Evolutionary conservation across 1,140 invertebrate species (phyloP), one percentile per base, ranked within the genome.

Genomic region (Steinernema khuongi): DNA sequence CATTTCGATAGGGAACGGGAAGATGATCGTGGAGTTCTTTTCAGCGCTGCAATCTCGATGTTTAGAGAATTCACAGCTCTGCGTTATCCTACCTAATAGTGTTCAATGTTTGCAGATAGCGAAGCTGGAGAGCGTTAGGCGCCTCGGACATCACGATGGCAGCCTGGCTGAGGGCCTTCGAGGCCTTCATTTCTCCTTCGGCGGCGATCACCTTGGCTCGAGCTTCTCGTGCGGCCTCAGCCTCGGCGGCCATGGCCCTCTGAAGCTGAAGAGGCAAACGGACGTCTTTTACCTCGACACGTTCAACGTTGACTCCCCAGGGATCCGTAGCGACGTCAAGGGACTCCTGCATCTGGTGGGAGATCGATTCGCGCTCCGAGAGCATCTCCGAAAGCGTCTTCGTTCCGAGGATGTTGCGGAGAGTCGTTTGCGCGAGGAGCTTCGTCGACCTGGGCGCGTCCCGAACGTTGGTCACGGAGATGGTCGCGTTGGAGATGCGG

Each of bases 391-490:
- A 90, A 50, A 97, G 88, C 83, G 93, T 93, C 67, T 93, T 89
- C 30, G 93, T 96, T 67, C 94, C 94, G 17, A 97, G 88, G 0
- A 95, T 92, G 83, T 94, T 96, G n/a, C 93, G 87, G 2, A 95
- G 86, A 0, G 77, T 79, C 1, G 77, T 79, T 32, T 79, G 77
- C 17, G 77, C 76, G 2, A 79, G 67, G 32, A 81, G 76, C 44
- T 79, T 74, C 19, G 77, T 79, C 22, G 68, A 71, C 19, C 44
- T 92, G 85, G 94, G 93, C 32, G 93, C 93, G 86, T 97, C 94
- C 86, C 95, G 93, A 41, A 97, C 94, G 85, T 96, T 96, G 28
- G 93, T 92, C 78, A 96, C 93, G 44, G 93, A 94, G 69, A 96
- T 91, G 0, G 93, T 94, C 17, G 94, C 93, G 86, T 96, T 94